phyloP scores from a whole-genome alignment of 2,113 vertebrate species.

The Phaethon lepturus region DNA sequence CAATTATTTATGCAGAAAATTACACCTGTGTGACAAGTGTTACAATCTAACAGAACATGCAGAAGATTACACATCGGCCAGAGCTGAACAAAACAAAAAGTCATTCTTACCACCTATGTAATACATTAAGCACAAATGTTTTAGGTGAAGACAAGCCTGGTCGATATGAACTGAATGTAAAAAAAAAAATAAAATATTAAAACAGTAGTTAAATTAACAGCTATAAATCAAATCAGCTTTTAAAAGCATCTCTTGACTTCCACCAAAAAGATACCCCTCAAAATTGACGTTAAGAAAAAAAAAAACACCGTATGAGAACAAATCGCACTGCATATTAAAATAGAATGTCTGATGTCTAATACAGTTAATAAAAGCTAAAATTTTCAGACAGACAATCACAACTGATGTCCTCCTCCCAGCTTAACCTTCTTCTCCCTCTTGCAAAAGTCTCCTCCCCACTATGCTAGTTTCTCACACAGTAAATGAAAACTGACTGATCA shows the following conservation, averaged over 20 bases:
- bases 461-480: not conserved
- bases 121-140: conserved; percentile 88
- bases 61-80: conserved; percentile 63
- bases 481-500: not conserved
- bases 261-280: not conserved
- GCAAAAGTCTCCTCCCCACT: not conserved
- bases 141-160: conserved; percentile 87
- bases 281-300: conserved; percentile 45
- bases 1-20: conserved; percentile 58
- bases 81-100: conserved; percentile 54
- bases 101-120: conserved; percentile 90
- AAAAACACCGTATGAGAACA: conserved; percentile 82
- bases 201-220: conserved; percentile 25
- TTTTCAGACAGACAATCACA: not conserved
- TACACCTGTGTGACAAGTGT: conserved; percentile 59
- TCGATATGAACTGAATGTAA: conserved; percentile 86
- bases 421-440: not conserved
- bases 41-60: conserved; percentile 70
- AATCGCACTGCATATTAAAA: conserved; percentile 74
- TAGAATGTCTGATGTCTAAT: not conserved
- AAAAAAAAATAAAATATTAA: conserved; percentile 75
- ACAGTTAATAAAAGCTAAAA: not conserved
- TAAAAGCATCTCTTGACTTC: not conserved
- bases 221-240: conserved; percentile 15
- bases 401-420: not conserved